Evolutionary conservation across 30 jellyfish, hydroid and myxozoan species (phyloP), one percentile per base, ranked within the genome.

Genomic region (Mastigias papua): DNA sequence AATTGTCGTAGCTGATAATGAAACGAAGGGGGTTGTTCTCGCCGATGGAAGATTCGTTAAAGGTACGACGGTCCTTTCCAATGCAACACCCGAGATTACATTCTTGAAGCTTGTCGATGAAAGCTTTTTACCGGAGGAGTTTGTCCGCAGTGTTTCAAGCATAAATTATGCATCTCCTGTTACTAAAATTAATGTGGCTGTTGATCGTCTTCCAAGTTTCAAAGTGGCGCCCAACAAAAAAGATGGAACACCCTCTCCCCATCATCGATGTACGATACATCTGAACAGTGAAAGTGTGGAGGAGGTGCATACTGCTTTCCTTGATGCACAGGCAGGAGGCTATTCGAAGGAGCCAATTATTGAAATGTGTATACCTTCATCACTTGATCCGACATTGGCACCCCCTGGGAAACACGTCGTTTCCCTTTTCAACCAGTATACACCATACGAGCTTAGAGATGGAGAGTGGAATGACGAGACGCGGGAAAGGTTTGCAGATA

Each of bases 11-110:
- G 68, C 69, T 1, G 69, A 73, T 2, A 71, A 64, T 0, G 57
- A 66, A 73, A 65, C 76, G 76, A 63, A 72, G 23, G 88, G 94
- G 23, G 88, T 85, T 29, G 70, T 73, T 28, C 83, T 85, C 9
- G 80, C 77, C 2, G 94, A 85, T 23, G 88, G 94, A 1, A 46
- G 82, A 23, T 2, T 37, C 62, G 73, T 85, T 13, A 85, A 63
- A 48, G 54, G 86, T 21, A 34, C 72, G 13, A 51, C 25, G 0
- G 85, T 85, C 13, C 76, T 85, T 9, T 85, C 94, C 5, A 85
- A 85, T 77, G 94, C 94, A 0, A 85, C 94, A 8, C 88, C 88
- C 0, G 94, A 85, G 17, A 58, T 85, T n/a, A 85, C 94, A 25
- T 85, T 72, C 57, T 25, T 50, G 48, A 73, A 85, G 25, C 51